These are phyloP conservation scores for Paracyclopina nana DNA, from an alignment of 1,140 invertebrate genomes.

Conservation along the genomic window DNA sequence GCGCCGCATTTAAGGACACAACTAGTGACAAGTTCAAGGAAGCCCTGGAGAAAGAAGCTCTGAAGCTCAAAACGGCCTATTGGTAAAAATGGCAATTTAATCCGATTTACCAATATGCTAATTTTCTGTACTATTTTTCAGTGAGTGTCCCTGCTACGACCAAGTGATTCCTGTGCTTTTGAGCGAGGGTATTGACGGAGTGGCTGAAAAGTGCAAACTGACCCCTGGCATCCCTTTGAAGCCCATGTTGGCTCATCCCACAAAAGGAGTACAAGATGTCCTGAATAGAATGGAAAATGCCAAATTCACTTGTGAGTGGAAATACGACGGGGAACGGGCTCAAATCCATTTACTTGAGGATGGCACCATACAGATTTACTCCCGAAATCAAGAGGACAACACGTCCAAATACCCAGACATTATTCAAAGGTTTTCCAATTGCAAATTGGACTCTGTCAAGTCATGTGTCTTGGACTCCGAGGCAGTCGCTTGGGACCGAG, in stretches of 20 bases:
- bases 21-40: constrained; percentile 53
- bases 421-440: constrained; percentile 31
- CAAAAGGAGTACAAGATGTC: constrained; percentile 75
- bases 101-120: constrained; percentile 5
- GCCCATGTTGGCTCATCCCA: constrained; percentile 97
- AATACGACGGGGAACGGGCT: constrained; percentile 96
- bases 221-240: constrained; percentile 84
- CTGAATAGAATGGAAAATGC: constrained; percentile 68
- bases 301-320: constrained; percentile 96
- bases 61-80: constrained; percentile 78
- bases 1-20: constrained; percentile 39
- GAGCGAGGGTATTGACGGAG: constrained; percentile 49
- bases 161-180: constrained; percentile 59
- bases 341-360: constrained; percentile 61
- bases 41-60: constrained; percentile 48
- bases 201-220: constrained; percentile 64
- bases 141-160: constrained; percentile 92
- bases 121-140: constrained; percentile 26
- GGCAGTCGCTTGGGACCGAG: constrained; percentile 86
- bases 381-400: constrained; percentile 94
- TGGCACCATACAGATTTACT: constrained; percentile 61
- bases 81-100: constrained; percentile 37
- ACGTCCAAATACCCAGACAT: constrained; percentile 96
- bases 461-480: constrained; percentile 90
- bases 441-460: constrained; percentile 34